Conservation (phyloP, 2,797 vertebrate genomes). For the Poeciliopsis infans region DNA sequence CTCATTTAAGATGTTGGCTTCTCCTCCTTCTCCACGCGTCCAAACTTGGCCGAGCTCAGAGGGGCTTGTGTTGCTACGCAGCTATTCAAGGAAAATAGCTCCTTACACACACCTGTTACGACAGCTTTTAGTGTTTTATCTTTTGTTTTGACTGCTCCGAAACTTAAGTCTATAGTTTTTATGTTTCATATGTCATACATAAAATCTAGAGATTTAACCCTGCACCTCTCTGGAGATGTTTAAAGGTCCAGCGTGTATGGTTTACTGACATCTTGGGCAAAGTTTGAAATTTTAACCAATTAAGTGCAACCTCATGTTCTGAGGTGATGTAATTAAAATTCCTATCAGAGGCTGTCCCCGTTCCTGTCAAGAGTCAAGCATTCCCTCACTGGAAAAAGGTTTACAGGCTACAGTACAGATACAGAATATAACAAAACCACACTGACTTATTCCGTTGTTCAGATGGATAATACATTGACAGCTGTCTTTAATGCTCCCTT, state of each 20-base stretch:
- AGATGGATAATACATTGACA: neutral
- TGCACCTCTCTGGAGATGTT: neutral
- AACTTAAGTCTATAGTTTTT: neutral
- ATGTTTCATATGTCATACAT: neutral
- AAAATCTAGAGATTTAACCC: neutral
- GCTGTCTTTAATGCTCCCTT: neutral
- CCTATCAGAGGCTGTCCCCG: neutral
- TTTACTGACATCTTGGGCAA: neutral
- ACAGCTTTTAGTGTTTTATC: neutral
- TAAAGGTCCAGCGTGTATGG: neutral
- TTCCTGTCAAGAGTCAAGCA: neutral
- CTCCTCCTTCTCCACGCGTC: conserved; percentile 28
- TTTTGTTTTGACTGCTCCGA: neutral
- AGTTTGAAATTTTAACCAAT: neutral
- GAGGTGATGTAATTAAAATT: neutral
- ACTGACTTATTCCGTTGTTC: neutral
- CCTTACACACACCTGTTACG: neutral
- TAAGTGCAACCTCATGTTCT: conserved; percentile 1
- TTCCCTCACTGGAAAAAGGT: neutral
- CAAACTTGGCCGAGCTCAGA: conserved; percentile 18
- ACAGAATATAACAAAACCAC: neutral
- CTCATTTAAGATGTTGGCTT: conserved; percentile 59
- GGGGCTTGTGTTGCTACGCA: conserved; percentile 14
- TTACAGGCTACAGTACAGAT: neutral
- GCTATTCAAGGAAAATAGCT: conserved; percentile 8